A percentile compares a stretch with the other conserved stretches of the same genome.
These are phyloP conservation scores for Tupaia chinensis DNA, from an alignment of 2,113 vertebrate genomes.

Conservation along the genomic window DNA sequence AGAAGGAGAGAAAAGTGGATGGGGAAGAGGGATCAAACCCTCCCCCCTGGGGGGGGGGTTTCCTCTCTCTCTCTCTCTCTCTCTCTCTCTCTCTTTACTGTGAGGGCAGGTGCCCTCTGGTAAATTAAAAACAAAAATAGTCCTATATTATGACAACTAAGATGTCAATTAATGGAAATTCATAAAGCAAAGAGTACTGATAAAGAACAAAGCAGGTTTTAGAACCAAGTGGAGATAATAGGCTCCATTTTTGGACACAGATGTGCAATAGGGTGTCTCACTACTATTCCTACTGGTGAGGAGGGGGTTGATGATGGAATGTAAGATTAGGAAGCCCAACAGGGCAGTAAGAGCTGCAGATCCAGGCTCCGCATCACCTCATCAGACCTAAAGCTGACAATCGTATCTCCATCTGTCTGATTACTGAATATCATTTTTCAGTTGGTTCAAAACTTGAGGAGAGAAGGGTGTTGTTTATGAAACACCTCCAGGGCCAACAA, in stretches of 20 bases:
- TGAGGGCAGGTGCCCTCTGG: no score
- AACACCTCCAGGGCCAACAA: conserved; percentile 71
- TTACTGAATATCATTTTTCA: conserved; percentile 72
- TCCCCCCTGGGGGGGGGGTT: no score
- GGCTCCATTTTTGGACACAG: background rate
- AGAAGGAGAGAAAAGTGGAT: no score
- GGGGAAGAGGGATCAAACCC: no score
- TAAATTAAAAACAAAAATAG: background rate
- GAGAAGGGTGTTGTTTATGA: conserved; percentile 70
- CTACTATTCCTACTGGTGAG: background rate
- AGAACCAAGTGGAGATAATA: background rate
- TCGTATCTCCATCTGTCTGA: conserved; percentile 62
- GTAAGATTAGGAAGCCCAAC: background rate
- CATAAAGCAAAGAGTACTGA: background rate
- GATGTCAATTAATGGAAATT: background rate
- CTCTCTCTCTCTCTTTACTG: no score
- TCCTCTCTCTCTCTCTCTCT: no score
- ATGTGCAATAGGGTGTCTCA: background rate
- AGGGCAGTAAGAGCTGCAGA: background rate
- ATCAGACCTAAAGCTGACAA: background rate
- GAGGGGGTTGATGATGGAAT: background rate
- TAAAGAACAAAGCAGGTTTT: background rate
- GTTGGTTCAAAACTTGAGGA: conserved; percentile 58
- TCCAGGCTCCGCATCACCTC: background rate
- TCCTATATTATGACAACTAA: background rate